These are phyloP conservation scores for Whitmania pigra DNA, from an alignment of 1,140 invertebrate genomes.

Conservation along the genomic window DNA sequence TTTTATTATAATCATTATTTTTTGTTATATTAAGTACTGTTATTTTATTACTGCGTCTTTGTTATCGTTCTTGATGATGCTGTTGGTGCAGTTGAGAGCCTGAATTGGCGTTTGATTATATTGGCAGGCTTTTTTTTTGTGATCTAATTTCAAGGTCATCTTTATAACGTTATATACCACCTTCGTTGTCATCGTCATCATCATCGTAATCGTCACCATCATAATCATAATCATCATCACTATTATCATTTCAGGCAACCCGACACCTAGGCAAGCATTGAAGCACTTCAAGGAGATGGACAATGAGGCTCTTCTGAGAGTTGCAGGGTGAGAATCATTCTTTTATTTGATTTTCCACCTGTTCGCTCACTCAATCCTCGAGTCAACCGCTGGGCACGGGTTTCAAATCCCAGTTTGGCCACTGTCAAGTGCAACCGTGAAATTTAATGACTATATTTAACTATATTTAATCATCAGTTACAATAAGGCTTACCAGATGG, in stretches of 20 bases:
- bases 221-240: not conserved
- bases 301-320: not conserved
- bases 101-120: not conserved
- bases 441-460: not conserved
- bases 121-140: not conserved
- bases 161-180: not conserved
- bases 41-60: no score
- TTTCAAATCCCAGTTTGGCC: not conserved
- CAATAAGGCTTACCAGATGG: no score
- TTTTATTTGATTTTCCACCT: not conserved
- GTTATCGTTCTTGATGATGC: not conserved
- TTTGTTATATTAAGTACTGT: no score
- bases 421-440: not conserved
- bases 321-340: not conserved
- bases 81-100: not conserved
- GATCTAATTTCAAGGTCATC: slow-evolving; percentile 4
- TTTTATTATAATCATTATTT: no score
- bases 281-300: slow-evolving; percentile 19
- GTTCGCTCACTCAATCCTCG: not conserved
- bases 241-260: not conserved
- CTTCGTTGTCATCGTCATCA: not conserved
- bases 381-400: not conserved
- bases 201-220: not conserved
- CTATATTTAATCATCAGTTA: no score
- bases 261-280: not conserved